Base-by-base conservation (phyloP, 2,888 invertebrate species). In the Xanthia icteritia region DNA sequence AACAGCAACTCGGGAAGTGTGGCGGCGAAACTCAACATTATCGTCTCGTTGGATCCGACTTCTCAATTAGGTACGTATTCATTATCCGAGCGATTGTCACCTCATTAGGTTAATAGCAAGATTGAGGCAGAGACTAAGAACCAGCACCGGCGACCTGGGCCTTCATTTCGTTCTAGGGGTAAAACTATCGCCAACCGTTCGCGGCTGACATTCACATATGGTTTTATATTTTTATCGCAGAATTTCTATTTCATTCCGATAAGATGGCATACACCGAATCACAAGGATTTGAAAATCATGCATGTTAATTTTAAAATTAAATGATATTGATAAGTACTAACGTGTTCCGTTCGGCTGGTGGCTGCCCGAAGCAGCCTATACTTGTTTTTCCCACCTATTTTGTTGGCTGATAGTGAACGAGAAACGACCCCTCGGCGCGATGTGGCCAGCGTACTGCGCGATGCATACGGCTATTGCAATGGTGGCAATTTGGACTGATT, bases 401-500 rank as follows among this genome's bases (percentile, higher is more conserved):
- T 72, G 60, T 56, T 71, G 17, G 61, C 73, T 69, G 61, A 27
- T 36, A 71, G 61, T 39, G 64, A 63, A 60, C 60, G 36, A 77
- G 36, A 48, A 60, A 8, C 84, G 86, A 80, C 84, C 75, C 79
- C 72, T 80, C 84, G 45, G 69, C 48, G 17, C 63, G 83, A 78
- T 75, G 68, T 64, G 77, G 68, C 73, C 64, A 75, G 83, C 76
- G 73, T 20, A 83, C 80, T 86, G 87, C 60, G 68, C 60, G 67
- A 67, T 87, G 86, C 85, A 86, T 69, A 58, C 77, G 42, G 54
- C 54, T 70, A 76, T 66, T 83, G 83, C 83, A 82, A 69, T 79
- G 54, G 61, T 69, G 76, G 70, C 86, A 86, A 86, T 85, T 86
- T 85, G 76, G 74, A 65, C 64, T 85, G 81, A 81, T 83, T 85